Conservation (phyloP, 2,888 invertebrate species). For the Agriopis aurantiaria region DNA sequence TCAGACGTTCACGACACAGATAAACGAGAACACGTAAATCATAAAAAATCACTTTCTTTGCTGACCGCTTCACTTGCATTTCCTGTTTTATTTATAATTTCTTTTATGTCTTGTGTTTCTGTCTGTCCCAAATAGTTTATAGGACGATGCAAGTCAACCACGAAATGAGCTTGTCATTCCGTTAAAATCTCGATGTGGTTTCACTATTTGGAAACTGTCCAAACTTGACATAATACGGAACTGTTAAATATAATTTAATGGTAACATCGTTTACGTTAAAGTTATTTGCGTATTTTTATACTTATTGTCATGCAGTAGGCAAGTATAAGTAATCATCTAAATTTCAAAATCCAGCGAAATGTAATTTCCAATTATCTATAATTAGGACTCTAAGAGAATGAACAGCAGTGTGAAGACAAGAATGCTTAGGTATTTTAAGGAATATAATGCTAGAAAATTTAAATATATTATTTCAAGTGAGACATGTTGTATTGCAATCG, state of each 20-base stretch:
- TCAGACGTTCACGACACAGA: slow-evolving; percentile 10
- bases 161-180: slow-evolving; percentile 26
- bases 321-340: too few species aligned
- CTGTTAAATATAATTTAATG: slow-evolving; percentile 5
- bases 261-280: background rate
- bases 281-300: too few species aligned
- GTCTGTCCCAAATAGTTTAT: slow-evolving; percentile 29
- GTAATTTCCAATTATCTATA: too few species aligned
- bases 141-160: slow-evolving; percentile 36
- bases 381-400: too few species aligned
- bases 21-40: slow-evolving; percentile 1
- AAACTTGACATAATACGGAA: slow-evolving; percentile 26
- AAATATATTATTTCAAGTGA: too few species aligned
- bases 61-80: slow-evolving; percentile 26
- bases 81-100: slow-evolving; percentile 26
- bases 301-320: too few species aligned
- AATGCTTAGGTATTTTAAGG: background rate
- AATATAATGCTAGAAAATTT: too few species aligned
- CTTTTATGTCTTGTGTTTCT: slow-evolving; percentile 27
- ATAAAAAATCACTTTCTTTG: slow-evolving; percentile 14
- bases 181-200: slow-evolving; percentile 21
- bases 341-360: too few species aligned
- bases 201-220: slow-evolving; percentile 30
- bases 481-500: too few species aligned
- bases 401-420: background rate